Conservation (phyloP, 2,113 vertebrate species). For the Panthera tigris region DNA sequence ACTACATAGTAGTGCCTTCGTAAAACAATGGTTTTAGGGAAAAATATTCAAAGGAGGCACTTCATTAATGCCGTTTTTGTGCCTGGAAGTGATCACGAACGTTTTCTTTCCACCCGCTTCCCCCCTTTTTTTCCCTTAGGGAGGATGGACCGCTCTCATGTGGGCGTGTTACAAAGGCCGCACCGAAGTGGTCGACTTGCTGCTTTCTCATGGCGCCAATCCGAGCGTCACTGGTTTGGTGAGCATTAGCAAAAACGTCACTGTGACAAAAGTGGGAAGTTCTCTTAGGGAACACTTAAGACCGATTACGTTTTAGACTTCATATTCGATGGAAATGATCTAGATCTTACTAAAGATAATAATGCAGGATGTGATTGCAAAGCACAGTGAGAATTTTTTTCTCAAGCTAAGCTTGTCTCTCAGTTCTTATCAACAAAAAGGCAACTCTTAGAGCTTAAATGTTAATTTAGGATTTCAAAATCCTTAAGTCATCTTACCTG, state of each 20-base stretch:
- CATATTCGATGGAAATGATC: background rate
- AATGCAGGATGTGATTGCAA: background rate
- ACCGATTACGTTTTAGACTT: background rate
- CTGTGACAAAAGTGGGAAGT: background rate
- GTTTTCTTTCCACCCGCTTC: background rate
- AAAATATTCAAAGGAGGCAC: background rate
- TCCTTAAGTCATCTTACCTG: background rate
- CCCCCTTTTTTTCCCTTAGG: conserved; percentile 82
- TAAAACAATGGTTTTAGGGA: background rate
- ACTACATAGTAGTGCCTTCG: background rate
- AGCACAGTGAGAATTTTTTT: background rate
- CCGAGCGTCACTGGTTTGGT: conserved; percentile 98
- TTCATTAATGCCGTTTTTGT: background rate
- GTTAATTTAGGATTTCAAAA: background rate
- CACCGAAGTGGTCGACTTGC: conserved; percentile 90
- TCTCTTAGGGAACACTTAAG: background rate
- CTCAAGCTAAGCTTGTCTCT: background rate
- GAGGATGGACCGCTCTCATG: conserved; percentile 98
- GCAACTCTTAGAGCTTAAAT: background rate
- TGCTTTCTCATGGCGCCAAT: conserved; percentile 94
- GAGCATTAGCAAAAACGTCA: conserved; percentile 56
- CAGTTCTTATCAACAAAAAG: background rate
- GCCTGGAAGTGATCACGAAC: background rate
- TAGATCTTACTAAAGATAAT: background rate
- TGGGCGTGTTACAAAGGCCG: conserved; percentile 97